A percentile compares a stretch with the other conserved stretches of the same genome.
phyloP scores from a whole-genome alignment of 64 coral and sea anemone species.

The Catalaphyllia jardinei region DNA sequence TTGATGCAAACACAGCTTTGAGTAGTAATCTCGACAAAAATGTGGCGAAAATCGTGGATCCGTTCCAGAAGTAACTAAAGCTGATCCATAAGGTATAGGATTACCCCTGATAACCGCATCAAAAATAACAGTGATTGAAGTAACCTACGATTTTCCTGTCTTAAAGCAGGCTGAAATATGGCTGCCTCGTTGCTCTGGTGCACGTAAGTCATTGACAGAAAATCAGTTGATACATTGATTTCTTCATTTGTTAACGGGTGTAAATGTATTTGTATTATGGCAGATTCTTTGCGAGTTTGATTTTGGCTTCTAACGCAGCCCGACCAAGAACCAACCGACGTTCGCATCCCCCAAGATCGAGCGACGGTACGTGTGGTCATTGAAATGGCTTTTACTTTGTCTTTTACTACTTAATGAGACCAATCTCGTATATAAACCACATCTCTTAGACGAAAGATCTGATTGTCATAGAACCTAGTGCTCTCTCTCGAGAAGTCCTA shows the following conservation, averaged over 20 bases:
- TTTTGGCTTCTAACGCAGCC: background rate
- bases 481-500: too few relatives aligned
- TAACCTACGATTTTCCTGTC: background rate
- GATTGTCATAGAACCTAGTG: too few relatives aligned
- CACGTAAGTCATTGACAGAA: slow-evolving; percentile 1
- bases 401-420: too few relatives aligned
- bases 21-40: background rate
- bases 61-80: slow-evolving; percentile 4
- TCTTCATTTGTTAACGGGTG: background rate
- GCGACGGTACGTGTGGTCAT: background rate
- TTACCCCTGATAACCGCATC: background rate
- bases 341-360: background rate
- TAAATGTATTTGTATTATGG: background rate
- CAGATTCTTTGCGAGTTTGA: background rate
- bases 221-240: background rate
- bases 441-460: too few relatives aligned
- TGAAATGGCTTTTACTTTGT: background rate
- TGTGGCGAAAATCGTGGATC: background rate
- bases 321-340: background rate
- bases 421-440: too few relatives aligned
- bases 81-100: background rate
- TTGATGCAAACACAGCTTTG: background rate
- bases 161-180: slow-evolving; percentile 1
- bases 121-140: slow-evolving; percentile 10
- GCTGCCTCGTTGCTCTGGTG: background rate